Conservation (phyloP, 2,113 vertebrate genomes). For the Gorsachius goisagi region DNA sequence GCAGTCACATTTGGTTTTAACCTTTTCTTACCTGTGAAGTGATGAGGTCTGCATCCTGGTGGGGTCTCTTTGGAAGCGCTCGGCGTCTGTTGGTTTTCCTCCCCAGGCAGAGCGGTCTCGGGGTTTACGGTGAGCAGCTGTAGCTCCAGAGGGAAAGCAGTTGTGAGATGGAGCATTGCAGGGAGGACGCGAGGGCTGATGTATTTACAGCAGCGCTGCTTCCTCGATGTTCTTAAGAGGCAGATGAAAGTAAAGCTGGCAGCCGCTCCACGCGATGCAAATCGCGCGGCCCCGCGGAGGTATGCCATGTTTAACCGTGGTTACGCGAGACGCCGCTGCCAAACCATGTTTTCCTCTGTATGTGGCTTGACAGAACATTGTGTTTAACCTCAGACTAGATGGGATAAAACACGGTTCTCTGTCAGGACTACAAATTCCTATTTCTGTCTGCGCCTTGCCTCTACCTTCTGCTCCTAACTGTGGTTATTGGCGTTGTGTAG, state of each 20-base stretch:
- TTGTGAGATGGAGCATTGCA: not conserved
- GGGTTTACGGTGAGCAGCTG: not conserved
- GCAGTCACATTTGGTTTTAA: not conserved
- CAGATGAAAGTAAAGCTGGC: not conserved
- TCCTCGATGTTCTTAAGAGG: not conserved
- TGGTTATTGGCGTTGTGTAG: rapidly evolving
- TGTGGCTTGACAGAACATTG: constrained; percentile 47
- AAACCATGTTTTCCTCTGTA: not conserved
- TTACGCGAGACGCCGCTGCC: not conserved
- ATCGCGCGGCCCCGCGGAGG: not conserved
- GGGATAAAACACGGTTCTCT: constrained; percentile 19
- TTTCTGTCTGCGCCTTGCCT: not conserved
- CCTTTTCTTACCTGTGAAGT: not conserved
- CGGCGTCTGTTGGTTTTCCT: rapidly evolving
- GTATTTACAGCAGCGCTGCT: not conserved
- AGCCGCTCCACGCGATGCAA: not conserved
- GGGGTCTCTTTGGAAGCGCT: rapidly evolving
- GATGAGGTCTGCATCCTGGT: not conserved
- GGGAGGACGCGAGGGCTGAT: not conserved
- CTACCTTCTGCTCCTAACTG: not conserved
- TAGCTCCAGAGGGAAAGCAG: not conserved
- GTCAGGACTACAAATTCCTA: not conserved
- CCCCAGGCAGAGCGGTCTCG: not conserved
- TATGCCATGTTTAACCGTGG: not conserved
- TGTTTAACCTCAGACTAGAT: constrained; percentile 46